Base-by-base conservation (phyloP, 2,888 invertebrate genomes). In the Lucinisca nassula region DNA sequence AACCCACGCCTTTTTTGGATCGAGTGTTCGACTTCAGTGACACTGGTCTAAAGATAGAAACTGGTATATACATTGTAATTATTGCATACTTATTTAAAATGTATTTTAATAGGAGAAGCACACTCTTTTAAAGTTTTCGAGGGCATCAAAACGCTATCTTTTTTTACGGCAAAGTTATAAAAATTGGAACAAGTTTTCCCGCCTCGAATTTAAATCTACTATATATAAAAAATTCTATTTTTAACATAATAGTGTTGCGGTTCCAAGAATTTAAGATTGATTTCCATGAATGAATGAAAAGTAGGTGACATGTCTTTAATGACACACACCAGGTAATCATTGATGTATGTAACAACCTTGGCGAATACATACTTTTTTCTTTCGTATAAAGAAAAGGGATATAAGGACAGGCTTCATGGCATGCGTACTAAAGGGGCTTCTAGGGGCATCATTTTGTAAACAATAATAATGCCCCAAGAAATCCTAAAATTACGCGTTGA, bases 391-490 rank as follows among this genome's bases (percentile, higher is more conserved):
- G n/a, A n/a, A n/a, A n/a, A n/a, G n/a, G n/a, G n/a, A n/a, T n/a
- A n/a, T n/a, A n/a, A n/a, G n/a, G n/a, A n/a, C n/a, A n/a, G n/a
- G n/a, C 51, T 49, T 14, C 14, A 14, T 17, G 17, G 32, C 79
- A 67, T 70, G 67, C 38, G 79, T 67, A 72, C 72, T 74, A 70
- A n/a, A 61, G 81, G 88, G 88, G 27, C 83, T 85, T 83, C 81
- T 83, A 78, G 82, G 27, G 85, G 88, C 85, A 88, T 88, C 55
- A 38, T 80, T 84, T 85, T 45, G 38, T 38, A 70, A 74, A 24
- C 6, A 27, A 55, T 74, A 83, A 88, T 85, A 88, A 88, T 88
- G 88, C 88, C 88, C 88, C 88, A 79, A 85, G 88, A 88, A 88
- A 88, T 88, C 88, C 88, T 88, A 84, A 85, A 80, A 81, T 74